Evolutionary conservation across 2,113 vertebrate genomes (phyloP).

Genomic region (Amblyornis subalaris): DNA sequence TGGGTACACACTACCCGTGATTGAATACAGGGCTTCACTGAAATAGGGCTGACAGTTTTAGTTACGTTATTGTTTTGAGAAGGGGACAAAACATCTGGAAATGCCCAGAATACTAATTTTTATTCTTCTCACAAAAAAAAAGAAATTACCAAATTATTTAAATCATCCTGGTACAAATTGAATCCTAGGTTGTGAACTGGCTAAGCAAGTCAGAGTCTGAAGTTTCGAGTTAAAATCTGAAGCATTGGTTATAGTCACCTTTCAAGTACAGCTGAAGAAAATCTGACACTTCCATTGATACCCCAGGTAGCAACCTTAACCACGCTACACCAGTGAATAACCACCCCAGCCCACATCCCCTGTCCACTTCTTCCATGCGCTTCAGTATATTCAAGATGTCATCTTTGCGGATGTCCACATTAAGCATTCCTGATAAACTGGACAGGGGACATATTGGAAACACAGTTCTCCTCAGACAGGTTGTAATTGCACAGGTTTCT

Average conservation of each 20-base stretch:
- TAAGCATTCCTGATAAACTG: not conserved
- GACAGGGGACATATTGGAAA: not conserved
- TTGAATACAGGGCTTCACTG: not conserved
- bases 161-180: not conserved
- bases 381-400: not conserved
- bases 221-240: not conserved
- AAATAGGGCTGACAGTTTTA: not conserved
- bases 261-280: not conserved
- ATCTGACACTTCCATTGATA: not conserved
- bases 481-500: not conserved
- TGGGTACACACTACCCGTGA: not conserved
- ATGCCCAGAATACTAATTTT: not conserved
- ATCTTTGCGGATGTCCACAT: not conserved
- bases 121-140: not conserved
- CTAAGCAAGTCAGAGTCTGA: not conserved
- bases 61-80: not conserved
- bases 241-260: not conserved
- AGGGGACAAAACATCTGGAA: not conserved
- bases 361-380: accelerated
- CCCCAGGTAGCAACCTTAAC: not conserved
- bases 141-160: not conserved
- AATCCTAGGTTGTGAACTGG: not conserved
- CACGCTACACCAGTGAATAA: not conserved
- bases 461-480: not conserved
- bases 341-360: too few species aligned